A percentile compares a stretch with the other conserved stretches of the same genome.
Conservation (phyloP, 2,797 vertebrate genomes). For the Bovichtus variegatus region DNA sequence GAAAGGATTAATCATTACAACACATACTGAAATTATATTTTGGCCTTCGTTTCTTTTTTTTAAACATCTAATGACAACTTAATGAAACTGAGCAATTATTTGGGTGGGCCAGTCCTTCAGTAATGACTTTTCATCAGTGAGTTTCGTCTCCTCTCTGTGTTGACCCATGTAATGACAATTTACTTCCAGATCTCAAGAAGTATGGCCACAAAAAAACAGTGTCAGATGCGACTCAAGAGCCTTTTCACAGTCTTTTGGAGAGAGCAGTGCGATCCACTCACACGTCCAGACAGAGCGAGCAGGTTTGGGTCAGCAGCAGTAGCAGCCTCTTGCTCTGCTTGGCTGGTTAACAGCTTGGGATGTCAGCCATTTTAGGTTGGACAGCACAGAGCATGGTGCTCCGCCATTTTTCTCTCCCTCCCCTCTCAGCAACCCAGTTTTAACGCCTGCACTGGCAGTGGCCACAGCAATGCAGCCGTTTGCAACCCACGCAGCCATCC, state of each 20-base stretch:
- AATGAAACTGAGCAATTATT: conserved; percentile 1
- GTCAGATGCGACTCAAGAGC: conserved; percentile 22
- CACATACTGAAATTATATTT: not conserved
- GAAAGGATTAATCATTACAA: not conserved
- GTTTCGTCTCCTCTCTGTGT: conserved; percentile 1
- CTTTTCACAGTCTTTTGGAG: conserved; percentile 32
- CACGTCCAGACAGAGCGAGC: conserved; percentile 43
- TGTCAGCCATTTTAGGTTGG: conserved; percentile 91
- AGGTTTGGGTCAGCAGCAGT: conserved; percentile 74
- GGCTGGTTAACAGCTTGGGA: conserved; percentile 84
- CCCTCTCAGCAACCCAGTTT: conserved; percentile 77
- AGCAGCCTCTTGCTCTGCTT: conserved; percentile 78
- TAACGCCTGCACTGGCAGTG: conserved; percentile 79
- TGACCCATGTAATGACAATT: conserved; percentile 38
- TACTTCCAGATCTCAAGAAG: conserved; percentile 51
- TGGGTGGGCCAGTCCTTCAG: conserved; percentile 1
- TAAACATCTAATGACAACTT: not conserved
- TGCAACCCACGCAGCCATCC: conserved; percentile 67
- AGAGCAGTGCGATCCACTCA: conserved; percentile 36
- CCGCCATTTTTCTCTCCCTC: conserved; percentile 83
- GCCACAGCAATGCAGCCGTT: conserved; percentile 72
- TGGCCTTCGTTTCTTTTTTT: not conserved
- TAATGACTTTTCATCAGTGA: conserved; percentile 18
- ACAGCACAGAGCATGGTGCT: conserved; percentile 83
- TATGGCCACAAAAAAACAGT: conserved; percentile 25